Conservation (phyloP, 2,888 invertebrate genomes). For the Cataglyphis altisquamis region DNA sequence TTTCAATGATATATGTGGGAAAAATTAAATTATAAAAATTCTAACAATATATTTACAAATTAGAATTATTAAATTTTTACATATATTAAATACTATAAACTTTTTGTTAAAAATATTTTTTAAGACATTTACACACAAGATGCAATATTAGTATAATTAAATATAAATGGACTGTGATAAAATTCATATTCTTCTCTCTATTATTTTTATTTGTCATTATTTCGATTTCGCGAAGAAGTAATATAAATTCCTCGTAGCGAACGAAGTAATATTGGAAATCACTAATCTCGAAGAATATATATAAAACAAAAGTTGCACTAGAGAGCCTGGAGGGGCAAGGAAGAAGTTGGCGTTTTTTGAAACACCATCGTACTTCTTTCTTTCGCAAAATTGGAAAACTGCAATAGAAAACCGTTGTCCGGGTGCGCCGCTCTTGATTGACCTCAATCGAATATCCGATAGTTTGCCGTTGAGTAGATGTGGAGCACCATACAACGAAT, state of each 20-base stretch:
- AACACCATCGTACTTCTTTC: constrained; percentile 33
- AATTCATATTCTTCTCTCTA: background rate
- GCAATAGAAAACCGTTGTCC: constrained; percentile 41
- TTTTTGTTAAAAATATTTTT: background rate
- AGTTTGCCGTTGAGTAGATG: constrained; percentile 41
- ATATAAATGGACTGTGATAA: background rate
- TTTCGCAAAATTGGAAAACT: constrained; percentile 46
- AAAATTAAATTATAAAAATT: constrained; percentile 13
- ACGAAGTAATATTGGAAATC: constrained; percentile 29
- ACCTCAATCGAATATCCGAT: constrained; percentile 54
- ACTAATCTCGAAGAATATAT: constrained; percentile 27
- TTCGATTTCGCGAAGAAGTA: background rate
- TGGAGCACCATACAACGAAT: constrained; percentile 23
- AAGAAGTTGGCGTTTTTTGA: constrained; percentile 20
- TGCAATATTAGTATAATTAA: background rate
- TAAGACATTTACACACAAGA: background rate
- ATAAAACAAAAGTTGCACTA: constrained; percentile 29
- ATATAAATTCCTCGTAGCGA: constrained; percentile 29
- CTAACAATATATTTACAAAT: background rate
- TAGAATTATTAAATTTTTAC: background rate
- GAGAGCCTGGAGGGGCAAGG: background rate
- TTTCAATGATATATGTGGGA: background rate
- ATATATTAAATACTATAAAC: background rate
- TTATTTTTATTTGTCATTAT: background rate
- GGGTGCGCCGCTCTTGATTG: constrained; percentile 38